A percentile compares a stretch with the other conserved stretches of the same genome.
Conservation (phyloP, 2,797 vertebrate species). For the Peromyscus melanophrys region DNA sequence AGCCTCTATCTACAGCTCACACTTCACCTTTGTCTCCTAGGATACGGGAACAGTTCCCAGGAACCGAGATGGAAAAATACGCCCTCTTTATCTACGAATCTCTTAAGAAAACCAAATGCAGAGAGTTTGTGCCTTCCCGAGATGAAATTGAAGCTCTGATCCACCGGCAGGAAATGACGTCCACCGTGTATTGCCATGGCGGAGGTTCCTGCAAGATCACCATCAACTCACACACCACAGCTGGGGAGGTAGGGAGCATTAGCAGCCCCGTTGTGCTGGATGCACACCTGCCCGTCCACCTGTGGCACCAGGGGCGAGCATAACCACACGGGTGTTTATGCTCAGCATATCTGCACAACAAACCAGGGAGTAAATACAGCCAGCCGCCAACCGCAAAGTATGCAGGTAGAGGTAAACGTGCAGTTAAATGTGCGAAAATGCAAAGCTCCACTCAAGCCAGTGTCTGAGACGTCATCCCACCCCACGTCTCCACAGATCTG, state of each 20-base stretch:
- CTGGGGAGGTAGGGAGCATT: conserved; percentile 94
- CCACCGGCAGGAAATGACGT: conserved; percentile 96
- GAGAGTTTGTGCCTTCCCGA: conserved; percentile 96
- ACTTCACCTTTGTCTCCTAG: conserved; percentile 88
- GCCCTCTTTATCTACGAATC: conserved; percentile 94
- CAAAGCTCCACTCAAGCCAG: fast-evolving
- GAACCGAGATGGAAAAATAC: conserved; percentile 96
- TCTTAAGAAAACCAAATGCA: conserved; percentile 94
- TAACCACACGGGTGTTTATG: fast-evolving
- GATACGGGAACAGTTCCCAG: conserved; percentile 94
- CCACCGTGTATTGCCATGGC: conserved; percentile 97
- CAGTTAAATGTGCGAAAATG: background rate
- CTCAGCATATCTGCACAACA: fast-evolving
- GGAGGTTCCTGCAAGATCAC: conserved; percentile 99
- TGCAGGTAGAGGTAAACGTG: background rate
- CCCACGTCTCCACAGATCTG: fast-evolving
- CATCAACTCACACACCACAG: conserved; percentile 97
- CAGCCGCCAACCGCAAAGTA: no score
- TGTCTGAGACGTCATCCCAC: background rate
- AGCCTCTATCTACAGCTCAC: conserved; percentile 1
- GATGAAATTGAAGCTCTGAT: conserved; percentile 96
- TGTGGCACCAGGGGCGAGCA: fast-evolving
- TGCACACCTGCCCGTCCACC: background rate
- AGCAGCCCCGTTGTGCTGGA: fast-evolving
- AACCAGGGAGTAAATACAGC: background rate